These are phyloP conservation scores for Calameuta idolon DNA, from an alignment of 2,888 invertebrate genomes.

Conservation along the genomic window DNA sequence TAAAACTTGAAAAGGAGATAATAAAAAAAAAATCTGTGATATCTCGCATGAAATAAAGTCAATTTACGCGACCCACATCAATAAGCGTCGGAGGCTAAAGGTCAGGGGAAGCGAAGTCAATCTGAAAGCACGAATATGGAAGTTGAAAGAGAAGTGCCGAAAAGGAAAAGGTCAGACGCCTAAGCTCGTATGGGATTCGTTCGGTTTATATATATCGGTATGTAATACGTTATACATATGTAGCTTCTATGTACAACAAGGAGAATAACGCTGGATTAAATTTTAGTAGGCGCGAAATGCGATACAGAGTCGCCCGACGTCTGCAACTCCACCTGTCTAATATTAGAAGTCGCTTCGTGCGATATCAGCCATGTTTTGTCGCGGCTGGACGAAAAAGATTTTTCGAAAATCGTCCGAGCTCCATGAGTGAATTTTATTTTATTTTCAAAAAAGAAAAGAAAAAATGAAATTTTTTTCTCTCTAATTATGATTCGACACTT, in stretches of 20 bases:
- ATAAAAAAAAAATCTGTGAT: neutral
- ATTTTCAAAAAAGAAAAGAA: neutral
- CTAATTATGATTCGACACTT: neutral
- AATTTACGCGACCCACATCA: neutral
- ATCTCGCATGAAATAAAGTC: neutral
- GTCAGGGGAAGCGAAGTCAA: neutral
- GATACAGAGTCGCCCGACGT: neutral
- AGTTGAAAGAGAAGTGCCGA: neutral
- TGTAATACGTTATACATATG: neutral
- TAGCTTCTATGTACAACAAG: neutral
- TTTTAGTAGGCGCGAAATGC: neutral
- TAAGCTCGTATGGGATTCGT: neutral
- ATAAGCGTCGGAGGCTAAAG: neutral
- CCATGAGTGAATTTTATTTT: neutral
- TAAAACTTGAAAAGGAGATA: neutral
- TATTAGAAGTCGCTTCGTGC: conserved; percentile 35
- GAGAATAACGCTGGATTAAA: neutral
- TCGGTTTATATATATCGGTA: neutral
- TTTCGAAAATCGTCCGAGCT: neutral
- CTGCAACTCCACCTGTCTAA: conserved; percentile 28
- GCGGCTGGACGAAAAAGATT: neutral
- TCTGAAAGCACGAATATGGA: neutral
- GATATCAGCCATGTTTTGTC: neutral
- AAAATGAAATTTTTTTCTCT: too few species aligned
- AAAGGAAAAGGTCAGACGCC: neutral